Evolutionary conservation across 2,113 vertebrate species (phyloP), one percentile per base, ranked within the genome.

Genomic region (Chroicocephalus ridibundus): DNA sequence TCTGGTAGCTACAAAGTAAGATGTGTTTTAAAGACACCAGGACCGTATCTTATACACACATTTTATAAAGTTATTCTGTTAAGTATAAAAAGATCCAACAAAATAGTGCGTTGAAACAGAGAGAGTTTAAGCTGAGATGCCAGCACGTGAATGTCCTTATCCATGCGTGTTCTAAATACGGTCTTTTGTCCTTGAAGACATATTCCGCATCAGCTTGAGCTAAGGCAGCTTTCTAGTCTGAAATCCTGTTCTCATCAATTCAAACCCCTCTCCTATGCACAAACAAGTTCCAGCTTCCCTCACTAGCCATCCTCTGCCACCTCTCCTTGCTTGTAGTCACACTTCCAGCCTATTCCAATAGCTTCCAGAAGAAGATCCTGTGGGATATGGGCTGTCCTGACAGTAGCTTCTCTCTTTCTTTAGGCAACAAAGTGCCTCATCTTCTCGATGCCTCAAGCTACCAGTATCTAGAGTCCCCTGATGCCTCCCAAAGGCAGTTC

Each of bases 401-500:
- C 16, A 74, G 31, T 47, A 58, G 36, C 34, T 96, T 91, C 85
- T 84, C 42, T 78, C 51, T 60, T 82, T 60, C 84, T 76, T 85
- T 29, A 77, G 78, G 82, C 47, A 62, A 66, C 38, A 46, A 61
- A 94, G 58, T 42, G 40, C 25, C 27, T 55, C 25, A 9, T 82
- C 34, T 42, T 65, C 84, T 78, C 93, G 52, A 20, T 81, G 88
- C 82, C 71, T 54, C 54, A 31, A 75, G 40, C 68, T 86, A 15
- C 31, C 4, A 7, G 58, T 44, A 51, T 29, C n/a, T 47, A 2
- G 82, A 40, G 61, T 93, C 62, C 52, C 72, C 51, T 47, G 51
- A 24, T 83, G 68, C 38, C 60, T 95, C 64, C 83, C 58, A 42
- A 29, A 88, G 57, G 60, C 81, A 78, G 74, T 69, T 94, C 76